Evolutionary conservation across 2,888 invertebrate species (phyloP), one percentile per base, ranked within the genome.

Genomic region (Atrina japonica): DNA sequence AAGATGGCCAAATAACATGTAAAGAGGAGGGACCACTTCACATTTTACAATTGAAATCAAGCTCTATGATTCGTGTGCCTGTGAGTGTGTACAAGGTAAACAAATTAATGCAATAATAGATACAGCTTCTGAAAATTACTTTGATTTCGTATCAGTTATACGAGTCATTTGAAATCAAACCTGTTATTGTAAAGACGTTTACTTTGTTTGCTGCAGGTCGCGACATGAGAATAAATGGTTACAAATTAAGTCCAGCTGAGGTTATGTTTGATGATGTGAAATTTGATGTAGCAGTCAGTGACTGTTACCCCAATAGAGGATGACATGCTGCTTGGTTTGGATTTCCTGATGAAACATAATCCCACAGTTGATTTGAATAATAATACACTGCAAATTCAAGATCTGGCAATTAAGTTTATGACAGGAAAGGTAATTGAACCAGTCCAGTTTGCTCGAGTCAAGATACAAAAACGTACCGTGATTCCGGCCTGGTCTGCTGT

Each of bases 121-220:
- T 25, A 49, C 66, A 2, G 59, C 59, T 18, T 73, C 73, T 11
- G 60, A n/a, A 76, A n/a, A 70, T 73, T 0, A 72, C 74, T 16
- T 70, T 76, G 3, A 63, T 78, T 14, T 74, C 73, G 1, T 70
- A 72, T 27, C 47, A 49, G 23, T 50, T 76, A 1, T 76, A 64
- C 40, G 25, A 61, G 14, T 25, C 40, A 11, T 27, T 75, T 0
- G 45, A 30, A 25, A 49, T n/a, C 2, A 63, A 40, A 14, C 74
- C 74, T 18, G 11, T 16, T 0, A 66, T 50, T 18, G n/a, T 60
- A 0, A 43, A 27, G 21, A 40, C 66, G 29, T 59, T 67, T 1
- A 55, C n/a, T 21, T 55, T 78, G 41, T 11, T 56, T 45, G 56
- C 66, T 7, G 76, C 70, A 7, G 74, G 74, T 0, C 18, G 67